A percentile compares a stretch with the other conserved stretches of the same genome.
Conservation (phyloP, 2,888 invertebrate genomes). For the Thyatira batis region DNA sequence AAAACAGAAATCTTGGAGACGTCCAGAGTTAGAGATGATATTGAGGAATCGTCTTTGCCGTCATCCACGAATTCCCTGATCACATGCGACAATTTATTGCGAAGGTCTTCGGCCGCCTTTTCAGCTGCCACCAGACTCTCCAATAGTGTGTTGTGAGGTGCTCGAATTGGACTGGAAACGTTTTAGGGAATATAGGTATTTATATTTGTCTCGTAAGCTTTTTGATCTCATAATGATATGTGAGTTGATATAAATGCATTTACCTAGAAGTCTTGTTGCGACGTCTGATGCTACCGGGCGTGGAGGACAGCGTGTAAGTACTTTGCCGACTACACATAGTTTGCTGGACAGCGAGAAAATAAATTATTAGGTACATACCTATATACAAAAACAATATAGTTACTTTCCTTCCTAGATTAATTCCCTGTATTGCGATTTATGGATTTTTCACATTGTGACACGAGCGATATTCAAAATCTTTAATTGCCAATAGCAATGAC, state of each 20-base stretch:
- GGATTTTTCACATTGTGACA: too few relatives aligned
- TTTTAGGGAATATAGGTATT: slow-evolving; percentile 17
- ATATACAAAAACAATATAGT: neutral
- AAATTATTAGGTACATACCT: neutral
- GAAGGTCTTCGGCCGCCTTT: slow-evolving; percentile 55
- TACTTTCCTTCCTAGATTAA: slow-evolving; percentile 18
- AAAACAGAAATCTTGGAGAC: slow-evolving; percentile 73
- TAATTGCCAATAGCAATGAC: too few relatives aligned
- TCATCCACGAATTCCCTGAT: slow-evolving; percentile 57
- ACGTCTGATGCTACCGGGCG: slow-evolving; percentile 48
- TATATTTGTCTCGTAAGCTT: too few relatives aligned
- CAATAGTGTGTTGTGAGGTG: slow-evolving; percentile 39
- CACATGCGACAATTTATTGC: slow-evolving; percentile 45
- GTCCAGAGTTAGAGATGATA: slow-evolving; percentile 64
- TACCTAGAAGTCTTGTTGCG: slow-evolving; percentile 76
- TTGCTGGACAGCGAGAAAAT: slow-evolving; percentile 23
- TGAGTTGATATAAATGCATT: too few relatives aligned
- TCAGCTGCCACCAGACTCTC: slow-evolving; percentile 60
- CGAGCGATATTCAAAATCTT: too few relatives aligned
- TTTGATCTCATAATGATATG: too few relatives aligned
- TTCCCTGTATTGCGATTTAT: neutral
- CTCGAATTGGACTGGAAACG: slow-evolving; percentile 67
- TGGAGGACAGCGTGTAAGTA: slow-evolving; percentile 64
- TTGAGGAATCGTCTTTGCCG: slow-evolving; percentile 56
- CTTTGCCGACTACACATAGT: slow-evolving; percentile 59